A percentile compares a stretch with the other conserved stretches of the same genome.
phyloP scores from a whole-genome alignment of 30 jellyfish, hydroid and myxozoan genomes.

The Morbakka virulenta region DNA sequence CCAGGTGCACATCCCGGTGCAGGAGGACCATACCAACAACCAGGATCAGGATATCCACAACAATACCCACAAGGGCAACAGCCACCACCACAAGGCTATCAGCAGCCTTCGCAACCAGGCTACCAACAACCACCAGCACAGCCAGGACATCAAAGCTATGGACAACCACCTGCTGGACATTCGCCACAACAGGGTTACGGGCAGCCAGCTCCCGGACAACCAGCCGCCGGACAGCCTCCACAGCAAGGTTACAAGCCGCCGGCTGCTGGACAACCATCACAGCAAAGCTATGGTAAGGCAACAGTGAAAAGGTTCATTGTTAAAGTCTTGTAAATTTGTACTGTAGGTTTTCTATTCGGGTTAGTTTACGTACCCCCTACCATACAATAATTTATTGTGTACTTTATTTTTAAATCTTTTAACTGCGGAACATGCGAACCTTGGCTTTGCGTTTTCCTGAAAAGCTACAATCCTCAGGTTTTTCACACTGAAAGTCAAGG shows the following conservation, averaged over 20 bases:
- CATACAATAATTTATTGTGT: too few relatives aligned
- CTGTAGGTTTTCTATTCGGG: too few relatives aligned
- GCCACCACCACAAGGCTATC: slow-evolving; percentile 62
- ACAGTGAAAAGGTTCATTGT: too few relatives aligned
- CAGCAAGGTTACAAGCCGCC: slow-evolving; percentile 37
- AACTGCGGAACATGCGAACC: too few relatives aligned
- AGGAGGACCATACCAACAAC: slow-evolving; percentile 39
- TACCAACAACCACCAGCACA: slow-evolving; percentile 40
- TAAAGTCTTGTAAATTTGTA: too few relatives aligned
- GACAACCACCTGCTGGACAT: slow-evolving; percentile 55
- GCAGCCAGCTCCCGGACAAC: slow-evolving; percentile 57
- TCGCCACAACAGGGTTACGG: slow-evolving; percentile 63
- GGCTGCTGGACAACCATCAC: slow-evolving; percentile 53
- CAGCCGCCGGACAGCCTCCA: slow-evolving; percentile 51
- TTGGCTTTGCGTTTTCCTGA: too few relatives aligned
- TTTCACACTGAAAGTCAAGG: too few relatives aligned
- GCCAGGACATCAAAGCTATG: slow-evolving; percentile 45
- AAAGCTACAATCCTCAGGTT: too few relatives aligned
- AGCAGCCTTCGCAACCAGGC: slow-evolving; percentile 47
- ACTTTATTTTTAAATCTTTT: too few relatives aligned
- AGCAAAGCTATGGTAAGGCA: too few relatives aligned
- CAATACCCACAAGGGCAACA: slow-evolving; percentile 72
- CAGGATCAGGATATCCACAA: slow-evolving; percentile 53
- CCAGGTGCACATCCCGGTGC: slow-evolving; percentile 24
- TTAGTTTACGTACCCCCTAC: too few relatives aligned